These are phyloP conservation scores for Netelia virgata DNA, from an alignment of 2,888 invertebrate genomes.

Conservation along the genomic window DNA sequence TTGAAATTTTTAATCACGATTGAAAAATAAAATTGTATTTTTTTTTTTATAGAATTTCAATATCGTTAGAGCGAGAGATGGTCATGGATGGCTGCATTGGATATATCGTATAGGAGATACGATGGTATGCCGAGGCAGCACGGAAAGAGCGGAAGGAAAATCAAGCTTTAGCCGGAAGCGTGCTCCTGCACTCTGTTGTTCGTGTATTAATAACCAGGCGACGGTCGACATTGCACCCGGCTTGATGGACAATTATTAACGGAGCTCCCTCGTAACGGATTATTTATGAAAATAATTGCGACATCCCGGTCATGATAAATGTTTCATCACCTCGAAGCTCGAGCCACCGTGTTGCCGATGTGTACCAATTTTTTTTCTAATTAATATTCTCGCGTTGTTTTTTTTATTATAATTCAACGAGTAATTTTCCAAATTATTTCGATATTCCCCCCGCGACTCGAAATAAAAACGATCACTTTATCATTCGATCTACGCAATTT, in stretches of 20 bases:
- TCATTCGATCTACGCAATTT: too few relatives aligned
- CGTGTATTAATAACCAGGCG: constrained; percentile 39
- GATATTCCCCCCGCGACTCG: too few relatives aligned
- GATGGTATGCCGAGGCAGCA: neutral
- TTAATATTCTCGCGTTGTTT: neutral
- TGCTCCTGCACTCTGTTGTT: constrained; percentile 24
- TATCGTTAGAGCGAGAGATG: neutral
- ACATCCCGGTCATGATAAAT: constrained; percentile 11
- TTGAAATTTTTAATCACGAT: neutral
- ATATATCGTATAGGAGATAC: neutral
- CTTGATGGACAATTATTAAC: constrained; percentile 37
- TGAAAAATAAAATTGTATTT: too few relatives aligned
- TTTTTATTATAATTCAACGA: too few relatives aligned
- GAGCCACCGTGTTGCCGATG: neutral
- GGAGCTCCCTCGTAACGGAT: constrained; percentile 7
- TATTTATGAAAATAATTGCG: constrained; percentile 45
- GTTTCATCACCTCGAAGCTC: neutral
- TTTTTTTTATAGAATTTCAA: neutral
- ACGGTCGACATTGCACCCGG: constrained; percentile 23
- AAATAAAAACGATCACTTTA: too few relatives aligned
- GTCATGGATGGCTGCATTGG: too few relatives aligned
- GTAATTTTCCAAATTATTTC: too few relatives aligned
- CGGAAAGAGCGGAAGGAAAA: constrained; percentile 44
- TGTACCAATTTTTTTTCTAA: neutral
- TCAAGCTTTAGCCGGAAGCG: constrained; percentile 46